These are phyloP conservation scores for Falco berigora DNA, from an alignment of 2,797 vertebrate genomes.

Conservation along the genomic window DNA sequence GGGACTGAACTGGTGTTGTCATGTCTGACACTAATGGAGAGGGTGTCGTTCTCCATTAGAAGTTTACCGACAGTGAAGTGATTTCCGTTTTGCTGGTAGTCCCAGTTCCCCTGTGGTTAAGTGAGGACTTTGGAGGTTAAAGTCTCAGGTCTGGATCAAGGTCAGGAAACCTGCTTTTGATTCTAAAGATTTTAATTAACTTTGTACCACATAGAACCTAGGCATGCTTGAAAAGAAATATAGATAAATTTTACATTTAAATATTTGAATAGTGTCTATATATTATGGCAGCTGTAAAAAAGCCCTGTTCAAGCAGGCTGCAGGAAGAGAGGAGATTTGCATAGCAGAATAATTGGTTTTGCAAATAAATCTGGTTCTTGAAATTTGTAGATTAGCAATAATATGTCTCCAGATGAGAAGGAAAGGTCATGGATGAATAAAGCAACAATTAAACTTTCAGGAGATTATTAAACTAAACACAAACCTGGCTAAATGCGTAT, in stretches of 20 bases:
- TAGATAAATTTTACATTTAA: constrained; percentile 65
- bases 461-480: constrained; percentile 74
- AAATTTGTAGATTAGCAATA: constrained; percentile 78
- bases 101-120: not conserved
- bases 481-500: constrained; percentile 13
- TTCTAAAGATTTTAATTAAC: constrained; percentile 67
- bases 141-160: constrained; percentile 18
- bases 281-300: not conserved
- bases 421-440: constrained; percentile 76
- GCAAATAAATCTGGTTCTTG: constrained; percentile 77
- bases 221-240: constrained; percentile 35
- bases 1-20: not conserved
- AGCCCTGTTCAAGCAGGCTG: not conserved
- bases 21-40: not conserved
- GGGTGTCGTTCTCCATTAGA: not conserved
- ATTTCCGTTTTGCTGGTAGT: not conserved
- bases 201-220: not conserved
- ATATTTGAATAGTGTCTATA: constrained; percentile 54
- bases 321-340: constrained; percentile 65
- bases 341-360: constrained; percentile 79
- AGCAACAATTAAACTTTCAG: constrained; percentile 77
- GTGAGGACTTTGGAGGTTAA: constrained; percentile 25
- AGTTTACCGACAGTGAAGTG: not conserved
- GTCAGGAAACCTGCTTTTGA: constrained; percentile 57
- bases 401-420: constrained; percentile 76